Conservation (phyloP, 2,888 invertebrate species). For the Euproctis similis region DNA sequence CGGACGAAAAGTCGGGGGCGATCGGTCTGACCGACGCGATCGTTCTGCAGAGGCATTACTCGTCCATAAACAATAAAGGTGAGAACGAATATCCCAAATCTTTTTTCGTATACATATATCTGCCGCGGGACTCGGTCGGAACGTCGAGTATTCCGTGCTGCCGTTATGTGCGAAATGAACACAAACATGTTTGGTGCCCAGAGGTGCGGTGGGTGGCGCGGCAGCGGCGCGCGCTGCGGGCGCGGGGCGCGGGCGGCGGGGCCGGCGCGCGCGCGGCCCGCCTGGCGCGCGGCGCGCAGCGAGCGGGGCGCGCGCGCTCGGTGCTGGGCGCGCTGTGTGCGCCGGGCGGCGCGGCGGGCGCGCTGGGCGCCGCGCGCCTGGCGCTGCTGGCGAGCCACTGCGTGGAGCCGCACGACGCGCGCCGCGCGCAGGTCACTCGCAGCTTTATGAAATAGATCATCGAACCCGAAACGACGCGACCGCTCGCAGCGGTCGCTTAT, state of each 20-base stretch:
- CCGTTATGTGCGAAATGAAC: no score
- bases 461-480: no score
- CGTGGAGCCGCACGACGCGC: conserved; percentile 12
- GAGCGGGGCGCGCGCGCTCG: neutral
- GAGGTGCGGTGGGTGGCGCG: conserved; percentile 9
- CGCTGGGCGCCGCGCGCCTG: conserved; percentile 13
- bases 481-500: no score
- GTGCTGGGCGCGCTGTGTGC: conserved; percentile 28
- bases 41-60: conserved; percentile 42
- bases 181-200: no score
- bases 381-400: conserved; percentile 11
- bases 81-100: no score
- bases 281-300: conserved; percentile 3
- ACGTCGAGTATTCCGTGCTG: no score
- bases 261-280: conserved; percentile 3
- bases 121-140: no score
- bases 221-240: conserved; percentile 23
- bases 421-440: conserved; percentile 43
- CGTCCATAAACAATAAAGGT: conserved; percentile 35
- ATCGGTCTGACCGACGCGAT: conserved; percentile 30
- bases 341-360: conserved; percentile 18
- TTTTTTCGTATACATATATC: no score
- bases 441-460: no score
- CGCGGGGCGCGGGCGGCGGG: conserved; percentile 9
- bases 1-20: conserved; percentile 19